Evolutionary conservation across 2,113 vertebrate species (phyloP).

Genomic region (Fulica atra): DNA sequence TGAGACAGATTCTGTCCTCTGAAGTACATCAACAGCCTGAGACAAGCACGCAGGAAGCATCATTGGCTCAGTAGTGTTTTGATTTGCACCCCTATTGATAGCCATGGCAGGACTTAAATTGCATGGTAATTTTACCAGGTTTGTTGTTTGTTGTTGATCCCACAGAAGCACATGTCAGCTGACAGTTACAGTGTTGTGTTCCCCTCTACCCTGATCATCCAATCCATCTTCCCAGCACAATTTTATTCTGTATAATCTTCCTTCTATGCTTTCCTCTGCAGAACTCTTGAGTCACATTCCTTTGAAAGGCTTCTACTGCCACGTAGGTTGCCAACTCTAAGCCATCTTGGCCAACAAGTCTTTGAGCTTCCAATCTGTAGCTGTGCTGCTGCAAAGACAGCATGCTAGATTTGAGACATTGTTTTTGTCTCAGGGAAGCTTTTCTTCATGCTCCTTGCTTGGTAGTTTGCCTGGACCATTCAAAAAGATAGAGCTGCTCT

Average conservation of each 20-base stretch:
- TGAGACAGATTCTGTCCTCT: background rate
- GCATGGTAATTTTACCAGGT: background rate
- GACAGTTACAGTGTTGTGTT: background rate
- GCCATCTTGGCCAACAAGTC: background rate
- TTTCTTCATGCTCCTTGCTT: background rate
- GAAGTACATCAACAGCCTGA: background rate
- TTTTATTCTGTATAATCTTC: background rate
- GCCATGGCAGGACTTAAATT: background rate
- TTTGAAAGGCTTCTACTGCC: background rate
- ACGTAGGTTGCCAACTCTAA: background rate
- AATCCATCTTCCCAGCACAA: background rate
- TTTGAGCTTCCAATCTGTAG: background rate
- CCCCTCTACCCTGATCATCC: background rate
- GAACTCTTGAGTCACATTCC: background rate
- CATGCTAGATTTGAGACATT: background rate
- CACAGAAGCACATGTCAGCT: background rate
- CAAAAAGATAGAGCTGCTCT: background rate
- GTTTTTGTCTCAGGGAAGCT: background rate
- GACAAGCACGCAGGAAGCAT: background rate
- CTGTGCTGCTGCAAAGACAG: background rate
- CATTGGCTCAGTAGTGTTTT: rapidly evolving
- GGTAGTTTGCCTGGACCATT: background rate
- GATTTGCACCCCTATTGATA: background rate
- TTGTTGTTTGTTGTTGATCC: background rate
- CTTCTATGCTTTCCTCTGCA: background rate